These are phyloP conservation scores for Drosophila neocordata DNA, from an alignment of 1,140 invertebrate genomes.

Conservation along the genomic window DNA sequence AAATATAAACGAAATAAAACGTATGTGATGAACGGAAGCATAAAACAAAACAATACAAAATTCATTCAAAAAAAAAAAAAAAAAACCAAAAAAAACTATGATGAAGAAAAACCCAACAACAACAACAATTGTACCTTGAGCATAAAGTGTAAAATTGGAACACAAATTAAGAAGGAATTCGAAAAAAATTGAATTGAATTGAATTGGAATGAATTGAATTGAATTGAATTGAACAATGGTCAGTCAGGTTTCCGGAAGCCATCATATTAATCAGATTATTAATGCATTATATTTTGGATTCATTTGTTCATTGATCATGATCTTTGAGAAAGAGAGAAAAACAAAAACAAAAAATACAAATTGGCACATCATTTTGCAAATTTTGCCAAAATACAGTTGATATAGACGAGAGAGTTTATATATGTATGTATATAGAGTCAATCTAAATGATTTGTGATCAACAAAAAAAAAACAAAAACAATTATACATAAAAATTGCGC, in stretches of 20 bases:
- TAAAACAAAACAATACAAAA: conserved; percentile 42
- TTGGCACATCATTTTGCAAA: conserved; percentile 70
- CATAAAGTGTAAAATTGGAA: conserved; percentile 69
- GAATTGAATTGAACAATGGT: conserved; percentile 31
- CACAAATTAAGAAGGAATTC: conserved; percentile 40
- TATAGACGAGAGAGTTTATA: conserved; percentile 23
- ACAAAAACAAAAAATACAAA: conserved; percentile 3
- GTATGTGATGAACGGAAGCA: conserved; percentile 63
- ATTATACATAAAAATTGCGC: conserved; percentile 1
- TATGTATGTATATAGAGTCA: background rate
- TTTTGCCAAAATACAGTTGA: conserved; percentile 79
- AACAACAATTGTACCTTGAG: conserved; percentile 75
- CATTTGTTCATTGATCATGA: background rate
- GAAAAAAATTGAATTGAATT: conserved; percentile 24
- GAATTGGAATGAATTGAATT: conserved; percentile 40
- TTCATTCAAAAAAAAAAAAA: conserved; percentile 52
- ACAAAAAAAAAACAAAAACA: too few relatives aligned
- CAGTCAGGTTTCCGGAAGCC: conserved; percentile 62
- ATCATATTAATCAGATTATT: conserved; percentile 14
- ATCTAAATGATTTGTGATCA: conserved; percentile 1
- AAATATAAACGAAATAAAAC: conserved; percentile 63
- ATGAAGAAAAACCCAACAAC: conserved; percentile 10
- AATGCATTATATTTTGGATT: conserved; percentile 31
- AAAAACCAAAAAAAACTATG: conserved; percentile 25
- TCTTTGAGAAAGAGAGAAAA: background rate